These are phyloP conservation scores for Pocillopora meandrina DNA, from an alignment of 92 coral and sea anemone genomes.

Conservation along the genomic window DNA sequence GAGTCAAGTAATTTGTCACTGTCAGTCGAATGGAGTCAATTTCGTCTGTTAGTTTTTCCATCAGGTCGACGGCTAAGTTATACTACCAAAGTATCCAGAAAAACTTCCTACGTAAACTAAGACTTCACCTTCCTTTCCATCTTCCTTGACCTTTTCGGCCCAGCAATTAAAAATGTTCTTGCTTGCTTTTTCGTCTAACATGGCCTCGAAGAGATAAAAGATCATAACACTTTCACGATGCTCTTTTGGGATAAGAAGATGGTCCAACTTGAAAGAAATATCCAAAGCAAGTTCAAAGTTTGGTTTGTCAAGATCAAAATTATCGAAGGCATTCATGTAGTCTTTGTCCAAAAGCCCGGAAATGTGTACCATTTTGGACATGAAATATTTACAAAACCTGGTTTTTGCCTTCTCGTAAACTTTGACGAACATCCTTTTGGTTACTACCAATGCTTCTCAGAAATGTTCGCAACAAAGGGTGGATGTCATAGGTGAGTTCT, in stretches of 20 bases:
- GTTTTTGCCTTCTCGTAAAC: constrained; percentile 38
- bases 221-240: constrained; percentile 22
- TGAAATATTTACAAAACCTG: constrained; percentile 41
- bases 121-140: constrained; percentile 33
- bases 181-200: constrained; percentile 35
- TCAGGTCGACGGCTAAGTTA: too few relatives aligned
- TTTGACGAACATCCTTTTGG: not conserved
- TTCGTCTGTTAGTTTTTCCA: too few relatives aligned
- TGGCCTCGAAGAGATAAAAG: constrained; percentile 46
- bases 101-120: not conserved
- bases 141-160: constrained; percentile 41
- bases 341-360: constrained; percentile 45
- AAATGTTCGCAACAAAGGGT: constrained; percentile 56
- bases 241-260: constrained; percentile 22
- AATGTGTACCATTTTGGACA: constrained; percentile 28
- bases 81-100: too few relatives aligned
- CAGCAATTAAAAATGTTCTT: constrained; percentile 46
- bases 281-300: constrained; percentile 63
- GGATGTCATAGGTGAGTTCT: constrained; percentile 46
- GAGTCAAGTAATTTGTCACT: too few relatives aligned
- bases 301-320: constrained; percentile 52
- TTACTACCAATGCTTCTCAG: constrained; percentile 14
- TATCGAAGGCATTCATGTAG: constrained; percentile 37
- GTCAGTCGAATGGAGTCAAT: too few relatives aligned
- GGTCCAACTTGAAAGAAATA: constrained; percentile 45